A percentile compares a stretch with the other conserved stretches of the same genome.
Evolutionary conservation across 2,888 invertebrate species (phyloP).

Genomic region (Tryphoninae sp.): DNA sequence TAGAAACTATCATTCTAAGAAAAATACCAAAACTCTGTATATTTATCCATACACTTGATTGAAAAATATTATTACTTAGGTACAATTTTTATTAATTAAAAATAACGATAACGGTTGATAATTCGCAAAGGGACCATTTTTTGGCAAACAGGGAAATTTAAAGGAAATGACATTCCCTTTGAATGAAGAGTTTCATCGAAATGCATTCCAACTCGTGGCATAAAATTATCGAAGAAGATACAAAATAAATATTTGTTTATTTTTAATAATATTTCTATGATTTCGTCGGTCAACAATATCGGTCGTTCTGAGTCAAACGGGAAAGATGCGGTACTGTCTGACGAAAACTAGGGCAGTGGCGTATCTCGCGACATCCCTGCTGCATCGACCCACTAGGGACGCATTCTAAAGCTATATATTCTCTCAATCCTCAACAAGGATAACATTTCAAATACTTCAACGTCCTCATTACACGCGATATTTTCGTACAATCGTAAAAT

Average conservation of each 20-base stretch:
- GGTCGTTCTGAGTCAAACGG: not conserved
- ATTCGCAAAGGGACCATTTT: not conserved
- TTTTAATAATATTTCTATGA: not conserved
- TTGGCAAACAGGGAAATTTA: not conserved
- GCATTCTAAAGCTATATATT: constrained; percentile 40
- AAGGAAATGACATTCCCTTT: not conserved
- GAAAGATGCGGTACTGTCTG: constrained; percentile 28
- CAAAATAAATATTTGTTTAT: not conserved
- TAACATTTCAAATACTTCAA: constrained; percentile 31
- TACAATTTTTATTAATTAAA: too few species aligned
- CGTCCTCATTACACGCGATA: constrained; percentile 4
- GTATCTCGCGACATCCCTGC: constrained; percentile 58
- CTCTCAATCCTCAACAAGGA: not conserved
- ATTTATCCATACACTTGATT: too few species aligned
- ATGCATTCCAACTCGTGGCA: not conserved
- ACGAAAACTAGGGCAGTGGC: constrained; percentile 59
- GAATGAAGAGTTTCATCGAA: not conserved
- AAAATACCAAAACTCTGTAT: too few species aligned
- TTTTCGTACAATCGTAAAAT: constrained; percentile 1
- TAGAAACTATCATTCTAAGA: too few species aligned
- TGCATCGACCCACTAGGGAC: constrained; percentile 59
- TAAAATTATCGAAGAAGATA: not conserved
- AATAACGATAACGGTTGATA: too few species aligned
- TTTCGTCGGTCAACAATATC: not conserved
- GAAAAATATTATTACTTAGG: too few species aligned